These are phyloP conservation scores for Acanthornis magna DNA, from an alignment of 2,797 vertebrate genomes.

Conservation along the genomic window DNA sequence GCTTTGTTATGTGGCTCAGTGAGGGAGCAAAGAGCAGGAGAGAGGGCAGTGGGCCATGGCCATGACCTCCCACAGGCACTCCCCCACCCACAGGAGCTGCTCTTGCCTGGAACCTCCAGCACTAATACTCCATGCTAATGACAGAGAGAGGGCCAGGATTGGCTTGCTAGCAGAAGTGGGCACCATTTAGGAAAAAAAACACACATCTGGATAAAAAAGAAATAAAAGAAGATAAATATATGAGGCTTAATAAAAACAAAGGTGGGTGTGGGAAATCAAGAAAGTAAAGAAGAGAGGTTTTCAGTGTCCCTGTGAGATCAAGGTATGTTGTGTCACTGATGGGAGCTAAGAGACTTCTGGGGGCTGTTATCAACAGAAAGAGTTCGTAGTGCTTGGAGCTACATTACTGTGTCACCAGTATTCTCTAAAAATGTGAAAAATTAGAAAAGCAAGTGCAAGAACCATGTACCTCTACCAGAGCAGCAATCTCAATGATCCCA, in stretches of 20 bases:
- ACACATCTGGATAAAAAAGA: neutral
- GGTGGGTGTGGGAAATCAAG: neutral
- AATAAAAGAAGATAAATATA: neutral
- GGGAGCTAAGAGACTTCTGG: neutral
- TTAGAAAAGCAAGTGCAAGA: neutral
- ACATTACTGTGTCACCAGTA: neutral
- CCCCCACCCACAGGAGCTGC: neutral
- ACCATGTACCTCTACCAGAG: neutral
- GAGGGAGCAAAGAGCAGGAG: neutral
- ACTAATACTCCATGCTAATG: neutral
- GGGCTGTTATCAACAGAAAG: neutral
- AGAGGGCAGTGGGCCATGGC: neutral
- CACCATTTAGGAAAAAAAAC: neutral
- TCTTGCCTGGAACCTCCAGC: neutral
- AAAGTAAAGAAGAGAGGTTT: neutral
- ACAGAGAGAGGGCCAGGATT: neutral
- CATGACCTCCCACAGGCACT: neutral
- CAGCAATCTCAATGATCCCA: neutral
- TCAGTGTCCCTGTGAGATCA: neutral
- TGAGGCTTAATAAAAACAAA: neutral
- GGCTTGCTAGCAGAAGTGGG: neutral
- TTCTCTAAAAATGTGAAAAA: neutral
- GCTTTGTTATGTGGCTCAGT: neutral
- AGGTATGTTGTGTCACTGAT: accelerated
- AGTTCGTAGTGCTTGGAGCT: neutral